Evolutionary conservation across 2,888 invertebrate species (phyloP).

Genomic region (Cetonia aurata): DNA sequence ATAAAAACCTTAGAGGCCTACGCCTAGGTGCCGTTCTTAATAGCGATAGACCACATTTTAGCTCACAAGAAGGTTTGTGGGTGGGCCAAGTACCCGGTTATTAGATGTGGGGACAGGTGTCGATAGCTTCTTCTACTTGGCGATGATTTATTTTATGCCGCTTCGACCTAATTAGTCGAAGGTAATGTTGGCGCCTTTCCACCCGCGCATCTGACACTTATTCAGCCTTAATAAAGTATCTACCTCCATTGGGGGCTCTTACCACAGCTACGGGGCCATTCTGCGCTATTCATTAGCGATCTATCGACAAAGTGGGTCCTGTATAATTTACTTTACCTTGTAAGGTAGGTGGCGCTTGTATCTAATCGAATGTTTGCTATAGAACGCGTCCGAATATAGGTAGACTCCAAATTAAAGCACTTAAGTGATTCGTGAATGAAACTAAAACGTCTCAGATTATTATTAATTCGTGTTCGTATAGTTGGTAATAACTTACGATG

Average conservation of each 20-base stretch:
- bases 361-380: slow-evolving; percentile 30
- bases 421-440: too few species aligned
- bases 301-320: slow-evolving; percentile 15
- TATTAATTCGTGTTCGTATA: too few species aligned
- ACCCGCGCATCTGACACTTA: slow-evolving; percentile 29
- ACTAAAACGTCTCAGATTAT: too few species aligned
- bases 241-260: neutral
- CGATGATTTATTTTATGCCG: slow-evolving; percentile 26
- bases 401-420: too few species aligned
- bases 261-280: too few species aligned
- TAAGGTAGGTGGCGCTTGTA: neutral
- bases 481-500: too few species aligned
- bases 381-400: too few species aligned
- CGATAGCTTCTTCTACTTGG: slow-evolving; percentile 1
- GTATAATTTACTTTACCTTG: slow-evolving; percentile 26
- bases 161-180: slow-evolving; percentile 23
- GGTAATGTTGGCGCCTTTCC: neutral
- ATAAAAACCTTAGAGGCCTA: neutral
- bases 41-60: slow-evolving; percentile 20
- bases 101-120: too few species aligned
- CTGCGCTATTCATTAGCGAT: slow-evolving; percentile 22
- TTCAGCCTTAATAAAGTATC: slow-evolving; percentile 29
- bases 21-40: neutral
- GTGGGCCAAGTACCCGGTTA: neutral
- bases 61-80: neutral